phyloP scores from a whole-genome alignment of 23 tunicate genomes.

The Ascidia mentula region DNA sequence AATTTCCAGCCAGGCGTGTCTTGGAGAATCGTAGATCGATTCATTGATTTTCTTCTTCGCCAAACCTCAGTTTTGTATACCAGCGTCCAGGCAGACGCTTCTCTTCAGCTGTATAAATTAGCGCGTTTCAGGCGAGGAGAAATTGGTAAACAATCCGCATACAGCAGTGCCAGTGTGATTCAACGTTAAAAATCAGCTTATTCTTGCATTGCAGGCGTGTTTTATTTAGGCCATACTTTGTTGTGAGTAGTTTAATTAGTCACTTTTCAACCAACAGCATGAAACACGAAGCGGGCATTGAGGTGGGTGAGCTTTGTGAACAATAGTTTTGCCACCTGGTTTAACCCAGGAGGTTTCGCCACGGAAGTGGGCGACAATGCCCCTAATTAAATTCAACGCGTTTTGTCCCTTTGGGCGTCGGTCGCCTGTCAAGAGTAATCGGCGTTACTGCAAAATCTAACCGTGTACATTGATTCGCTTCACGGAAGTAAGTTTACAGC shows the following conservation, averaged over 20 bases:
- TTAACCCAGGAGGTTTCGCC: background rate
- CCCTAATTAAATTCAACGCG: background rate
- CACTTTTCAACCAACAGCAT: background rate
- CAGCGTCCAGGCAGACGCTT: background rate
- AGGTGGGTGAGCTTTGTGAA: constrained; percentile 27
- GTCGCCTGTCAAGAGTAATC: background rate
- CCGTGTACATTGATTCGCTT: too few relatives aligned
- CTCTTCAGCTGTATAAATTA: too few relatives aligned
- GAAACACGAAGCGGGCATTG: constrained; percentile 43
- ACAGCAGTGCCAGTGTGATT: background rate
- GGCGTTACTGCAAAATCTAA: background rate
- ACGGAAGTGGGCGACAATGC: background rate
- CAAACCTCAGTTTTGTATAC: background rate
- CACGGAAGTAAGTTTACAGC: too few relatives aligned
- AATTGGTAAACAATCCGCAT: background rate
- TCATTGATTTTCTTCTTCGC: background rate
- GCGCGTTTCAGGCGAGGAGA: background rate
- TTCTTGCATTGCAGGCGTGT: background rate
- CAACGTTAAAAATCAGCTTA: background rate
- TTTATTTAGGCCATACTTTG: background rate
- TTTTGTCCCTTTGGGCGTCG: too few relatives aligned
- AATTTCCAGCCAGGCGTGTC: background rate
- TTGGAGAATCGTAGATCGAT: background rate
- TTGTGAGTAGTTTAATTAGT: background rate
- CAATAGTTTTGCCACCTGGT: background rate